Conservation (phyloP, 2,888 invertebrate genomes). For the Mechanitis messenoides region DNA sequence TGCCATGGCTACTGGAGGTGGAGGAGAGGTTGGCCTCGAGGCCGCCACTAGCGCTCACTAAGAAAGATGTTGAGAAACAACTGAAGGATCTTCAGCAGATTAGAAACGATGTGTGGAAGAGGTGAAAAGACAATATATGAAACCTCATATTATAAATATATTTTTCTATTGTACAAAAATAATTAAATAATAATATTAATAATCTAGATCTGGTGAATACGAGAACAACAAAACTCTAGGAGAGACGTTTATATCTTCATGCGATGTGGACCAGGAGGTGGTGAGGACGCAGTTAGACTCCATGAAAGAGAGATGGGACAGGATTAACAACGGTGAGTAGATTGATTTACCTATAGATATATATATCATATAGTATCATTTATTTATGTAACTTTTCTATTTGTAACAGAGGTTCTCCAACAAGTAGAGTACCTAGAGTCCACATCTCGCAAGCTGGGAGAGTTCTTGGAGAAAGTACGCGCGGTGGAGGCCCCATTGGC, state of each 20-base stretch:
- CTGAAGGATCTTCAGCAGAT: conserved; percentile 91
- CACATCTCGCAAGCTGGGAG: conserved; percentile 86
- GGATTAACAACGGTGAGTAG: conserved; percentile 84
- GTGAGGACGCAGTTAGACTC: conserved; percentile 88
- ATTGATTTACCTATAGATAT: background rate
- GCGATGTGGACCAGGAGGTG: conserved; percentile 93
- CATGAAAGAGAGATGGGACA: conserved; percentile 93
- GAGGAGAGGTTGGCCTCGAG: conserved; percentile 89
- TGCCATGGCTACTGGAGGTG: conserved; percentile 91
- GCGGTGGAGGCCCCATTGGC: conserved; percentile 90
- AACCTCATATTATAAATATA: background rate
- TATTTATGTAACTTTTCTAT: conserved; percentile 9
- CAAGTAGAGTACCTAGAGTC: conserved; percentile 89
- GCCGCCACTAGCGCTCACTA: conserved; percentile 87
- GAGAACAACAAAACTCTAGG: conserved; percentile 91
- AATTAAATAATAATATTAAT: conserved; percentile 2
- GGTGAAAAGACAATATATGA: conserved; percentile 38
- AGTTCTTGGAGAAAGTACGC: conserved; percentile 89
- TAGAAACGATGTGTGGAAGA: conserved; percentile 95
- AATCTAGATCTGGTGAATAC: conserved; percentile 87
- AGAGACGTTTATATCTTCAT: conserved; percentile 90
- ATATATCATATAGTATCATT: background rate
- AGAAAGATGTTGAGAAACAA: conserved; percentile 91
- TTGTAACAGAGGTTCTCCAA: conserved; percentile 78
- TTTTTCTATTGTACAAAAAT: background rate